These are phyloP conservation scores for Clistopyga incitator DNA, from an alignment of 2,888 invertebrate species.

Conservation along the genomic window DNA sequence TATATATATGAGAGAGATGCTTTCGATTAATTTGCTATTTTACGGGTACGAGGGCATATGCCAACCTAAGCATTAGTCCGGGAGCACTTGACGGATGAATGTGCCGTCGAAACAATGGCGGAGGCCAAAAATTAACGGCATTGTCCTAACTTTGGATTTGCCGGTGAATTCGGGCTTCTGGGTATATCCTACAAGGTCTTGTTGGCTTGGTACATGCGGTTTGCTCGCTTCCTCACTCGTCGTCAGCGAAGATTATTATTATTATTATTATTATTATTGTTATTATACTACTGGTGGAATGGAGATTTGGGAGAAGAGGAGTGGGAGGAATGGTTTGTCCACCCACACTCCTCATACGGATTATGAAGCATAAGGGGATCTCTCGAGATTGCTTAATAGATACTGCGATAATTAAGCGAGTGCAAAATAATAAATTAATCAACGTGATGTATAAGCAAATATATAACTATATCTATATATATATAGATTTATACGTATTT, in stretches of 20 bases:
- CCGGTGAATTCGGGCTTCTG: slow-evolving; percentile 56
- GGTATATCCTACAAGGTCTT: not conserved
- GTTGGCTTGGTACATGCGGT: slow-evolving; percentile 20
- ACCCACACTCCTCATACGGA: slow-evolving; percentile 8
- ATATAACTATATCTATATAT: not conserved
- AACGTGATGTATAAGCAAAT: slow-evolving; percentile 25
- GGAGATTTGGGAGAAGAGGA: slow-evolving; percentile 32
- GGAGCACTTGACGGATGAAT: slow-evolving; percentile 83
- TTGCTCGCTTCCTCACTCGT: slow-evolving; percentile 33
- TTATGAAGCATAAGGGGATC: slow-evolving; percentile 37
- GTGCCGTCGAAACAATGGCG: slow-evolving; percentile 81
- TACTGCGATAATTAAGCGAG: slow-evolving; percentile 52
- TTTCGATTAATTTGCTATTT: slow-evolving; percentile 68
- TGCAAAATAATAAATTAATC: slow-evolving; percentile 37
- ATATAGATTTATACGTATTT: no score
- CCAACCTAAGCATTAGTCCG: slow-evolving; percentile 68
- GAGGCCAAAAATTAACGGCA: slow-evolving; percentile 83
- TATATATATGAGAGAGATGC: slow-evolving; percentile 14
- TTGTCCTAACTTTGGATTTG: slow-evolving; percentile 83
- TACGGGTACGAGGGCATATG: slow-evolving; percentile 29
- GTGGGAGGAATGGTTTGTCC: not conserved
- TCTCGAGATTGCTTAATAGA: slow-evolving; percentile 59
- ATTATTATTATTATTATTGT: slow-evolving; percentile 54
- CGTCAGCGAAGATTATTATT: slow-evolving; percentile 50
- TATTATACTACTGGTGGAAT: slow-evolving; percentile 52